These are phyloP conservation scores for Metallyticus violacea DNA, from an alignment of 2,888 invertebrate genomes.

Conservation along the genomic window DNA sequence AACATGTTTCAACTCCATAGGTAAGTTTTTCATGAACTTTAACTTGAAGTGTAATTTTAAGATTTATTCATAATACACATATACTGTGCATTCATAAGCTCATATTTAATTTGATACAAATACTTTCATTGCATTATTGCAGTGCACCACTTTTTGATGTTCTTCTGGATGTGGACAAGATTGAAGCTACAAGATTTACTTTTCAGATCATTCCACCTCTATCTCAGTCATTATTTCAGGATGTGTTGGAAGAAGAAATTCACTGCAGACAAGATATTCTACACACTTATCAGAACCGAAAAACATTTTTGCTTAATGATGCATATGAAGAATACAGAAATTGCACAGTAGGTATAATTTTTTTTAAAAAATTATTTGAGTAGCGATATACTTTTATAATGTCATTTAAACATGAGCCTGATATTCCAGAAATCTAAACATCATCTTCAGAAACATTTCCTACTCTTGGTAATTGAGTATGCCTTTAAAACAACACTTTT, in stretches of 20 bases:
- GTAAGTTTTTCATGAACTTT: background rate
- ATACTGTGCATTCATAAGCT: too few relatives aligned
- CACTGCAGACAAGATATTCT: background rate
- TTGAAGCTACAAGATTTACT: background rate
- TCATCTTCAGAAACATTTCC: too few relatives aligned
- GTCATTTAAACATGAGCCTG: too few relatives aligned
- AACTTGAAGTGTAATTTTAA: background rate
- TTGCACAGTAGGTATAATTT: background rate
- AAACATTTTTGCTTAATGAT: background rate
- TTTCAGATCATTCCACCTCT: background rate
- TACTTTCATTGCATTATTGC: slow-evolving; percentile 4
- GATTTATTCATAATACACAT: background rate
- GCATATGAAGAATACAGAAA: background rate
- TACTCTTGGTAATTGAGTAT: too few relatives aligned
- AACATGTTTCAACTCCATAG: background rate
- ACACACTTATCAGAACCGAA: background rate
- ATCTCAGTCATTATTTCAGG: background rate
- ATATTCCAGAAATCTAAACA: too few relatives aligned
- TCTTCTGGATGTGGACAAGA: slow-evolving; percentile 38
- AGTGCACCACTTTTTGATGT: slow-evolving; percentile 42
- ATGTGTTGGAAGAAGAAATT: background rate
- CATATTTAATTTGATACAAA: too few relatives aligned
- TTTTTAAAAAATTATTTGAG: background rate
- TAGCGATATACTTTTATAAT: too few relatives aligned
- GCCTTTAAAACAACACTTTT: too few relatives aligned